A percentile compares a stretch with the other conserved stretches of the same genome.
These are phyloP conservation scores for Temnothorax longispinosus DNA, from an alignment of 1,140 invertebrate species.

Conservation along the genomic window DNA sequence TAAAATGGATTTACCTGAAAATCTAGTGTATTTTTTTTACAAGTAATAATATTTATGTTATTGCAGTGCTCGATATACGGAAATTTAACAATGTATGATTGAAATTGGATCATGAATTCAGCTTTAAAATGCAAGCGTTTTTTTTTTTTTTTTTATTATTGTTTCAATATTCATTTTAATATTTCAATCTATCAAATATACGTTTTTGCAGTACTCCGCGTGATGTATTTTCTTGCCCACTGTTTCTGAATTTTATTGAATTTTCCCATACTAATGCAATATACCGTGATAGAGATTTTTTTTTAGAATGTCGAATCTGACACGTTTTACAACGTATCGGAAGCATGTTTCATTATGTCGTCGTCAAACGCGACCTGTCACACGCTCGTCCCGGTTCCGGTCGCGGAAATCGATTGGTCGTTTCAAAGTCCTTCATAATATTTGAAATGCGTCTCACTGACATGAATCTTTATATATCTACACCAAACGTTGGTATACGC, in stretches of 20 bases:
- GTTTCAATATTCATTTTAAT: slow-evolving; percentile 29
- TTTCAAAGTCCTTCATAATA: slow-evolving; percentile 61
- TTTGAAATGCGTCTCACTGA: slow-evolving; percentile 58
- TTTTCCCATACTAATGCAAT: slow-evolving; percentile 31
- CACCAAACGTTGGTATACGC: slow-evolving; percentile 17
- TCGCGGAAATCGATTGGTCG: slow-evolving; percentile 58
- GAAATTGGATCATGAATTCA: neutral
- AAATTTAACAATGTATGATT: neutral
- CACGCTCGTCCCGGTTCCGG: slow-evolving; percentile 49
- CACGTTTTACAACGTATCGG: slow-evolving; percentile 55
- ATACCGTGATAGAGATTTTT: slow-evolving; percentile 2
- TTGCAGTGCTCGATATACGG: neutral
- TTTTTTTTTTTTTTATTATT: neutral
- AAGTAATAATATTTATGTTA: neutral
- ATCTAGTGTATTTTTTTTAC: neutral
- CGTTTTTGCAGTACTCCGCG: neutral
- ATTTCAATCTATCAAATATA: neutral
- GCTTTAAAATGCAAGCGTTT: neutral
- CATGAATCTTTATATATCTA: slow-evolving; percentile 59
- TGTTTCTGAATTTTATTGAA: slow-evolving; percentile 51
- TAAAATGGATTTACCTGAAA: neutral
- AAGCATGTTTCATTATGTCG: slow-evolving; percentile 59
- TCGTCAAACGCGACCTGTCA: slow-evolving; percentile 59
- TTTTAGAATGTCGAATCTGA: slow-evolving; percentile 45
- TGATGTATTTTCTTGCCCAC: neutral